These are phyloP conservation scores for Drosophila miranda DNA, from an alignment of 1,140 invertebrate species.

Conservation along the genomic window DNA sequence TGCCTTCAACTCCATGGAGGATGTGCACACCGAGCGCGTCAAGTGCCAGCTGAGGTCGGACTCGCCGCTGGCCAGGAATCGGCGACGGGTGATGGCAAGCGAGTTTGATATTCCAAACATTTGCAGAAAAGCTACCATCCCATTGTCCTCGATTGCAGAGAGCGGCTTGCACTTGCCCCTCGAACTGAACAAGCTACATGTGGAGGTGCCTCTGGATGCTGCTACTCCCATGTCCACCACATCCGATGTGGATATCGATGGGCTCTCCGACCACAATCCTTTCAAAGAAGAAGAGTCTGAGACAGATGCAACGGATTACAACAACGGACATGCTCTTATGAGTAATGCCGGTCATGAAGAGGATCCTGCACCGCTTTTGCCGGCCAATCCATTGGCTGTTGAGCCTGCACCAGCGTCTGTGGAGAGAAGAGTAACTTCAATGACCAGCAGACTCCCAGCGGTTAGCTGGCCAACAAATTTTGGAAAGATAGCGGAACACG, in stretches of 20 bases:
- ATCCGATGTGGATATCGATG: slow-evolving; percentile 55
- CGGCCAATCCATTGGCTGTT: not conserved
- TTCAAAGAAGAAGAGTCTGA: not conserved
- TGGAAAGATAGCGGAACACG: too few species aligned
- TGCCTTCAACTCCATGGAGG: slow-evolving; percentile 45
- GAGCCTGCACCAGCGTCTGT: too few species aligned
- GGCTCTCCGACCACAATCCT: not conserved
- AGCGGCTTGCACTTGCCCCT: slow-evolving; percentile 28
- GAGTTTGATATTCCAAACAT: slow-evolving; percentile 54
- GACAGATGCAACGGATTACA: slow-evolving; percentile 35
- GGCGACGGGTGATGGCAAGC: slow-evolving; percentile 49
- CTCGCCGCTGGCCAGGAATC: slow-evolving; percentile 41
- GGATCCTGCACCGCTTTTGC: not conserved
- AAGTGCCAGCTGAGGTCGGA: slow-evolving; percentile 26
- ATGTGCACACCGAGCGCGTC: slow-evolving; percentile 19
- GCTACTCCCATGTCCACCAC: slow-evolving; percentile 74
- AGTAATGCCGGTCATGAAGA: too few species aligned
- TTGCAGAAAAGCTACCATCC: not conserved
- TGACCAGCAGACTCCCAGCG: not conserved
- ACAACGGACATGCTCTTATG: slow-evolving; percentile 1
- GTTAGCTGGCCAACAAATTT: not conserved
- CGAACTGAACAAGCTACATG: slow-evolving; percentile 26
- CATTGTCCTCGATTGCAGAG: not conserved
- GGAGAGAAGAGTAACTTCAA: too few species aligned
- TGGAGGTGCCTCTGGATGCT: slow-evolving; percentile 17